These are phyloP conservation scores for Meiosimyza platycephala DNA, from an alignment of 2,888 invertebrate genomes.

Conservation along the genomic window DNA sequence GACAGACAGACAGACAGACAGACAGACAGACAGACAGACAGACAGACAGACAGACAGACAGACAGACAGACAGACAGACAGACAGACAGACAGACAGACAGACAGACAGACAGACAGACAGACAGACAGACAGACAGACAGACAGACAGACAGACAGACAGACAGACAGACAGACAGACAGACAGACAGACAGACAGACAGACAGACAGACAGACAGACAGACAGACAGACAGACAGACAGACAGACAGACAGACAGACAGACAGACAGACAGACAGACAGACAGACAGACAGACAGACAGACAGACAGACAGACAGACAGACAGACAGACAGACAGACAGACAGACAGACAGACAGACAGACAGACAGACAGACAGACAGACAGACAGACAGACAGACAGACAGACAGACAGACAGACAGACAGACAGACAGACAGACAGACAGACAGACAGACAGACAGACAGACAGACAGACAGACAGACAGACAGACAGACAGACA, in stretches of 20 bases:
- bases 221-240: slow-evolving; percentile 4
- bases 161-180: not conserved
- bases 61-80: slow-evolving; percentile 5
- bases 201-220: too few relatives aligned
- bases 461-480: not conserved
- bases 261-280: not conserved
- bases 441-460: not conserved
- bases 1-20: slow-evolving; percentile 4
- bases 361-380: slow-evolving; percentile 5
- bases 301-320: not conserved
- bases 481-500: slow-evolving; percentile 2
- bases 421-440: slow-evolving; percentile 2
- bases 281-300: not conserved
- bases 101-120: not conserved
- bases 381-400: not conserved
- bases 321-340: not conserved
- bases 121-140: not conserved
- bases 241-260: not conserved
- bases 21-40: slow-evolving; percentile 6
- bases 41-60: slow-evolving; percentile 8
- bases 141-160: not conserved
- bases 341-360: not conserved
- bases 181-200: too few relatives aligned
- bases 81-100: slow-evolving; percentile 6
- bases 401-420: slow-evolving; percentile 10